phyloP scores from a whole-genome alignment of 2,113 vertebrate species.

The Pachyramphus minor region DNA sequence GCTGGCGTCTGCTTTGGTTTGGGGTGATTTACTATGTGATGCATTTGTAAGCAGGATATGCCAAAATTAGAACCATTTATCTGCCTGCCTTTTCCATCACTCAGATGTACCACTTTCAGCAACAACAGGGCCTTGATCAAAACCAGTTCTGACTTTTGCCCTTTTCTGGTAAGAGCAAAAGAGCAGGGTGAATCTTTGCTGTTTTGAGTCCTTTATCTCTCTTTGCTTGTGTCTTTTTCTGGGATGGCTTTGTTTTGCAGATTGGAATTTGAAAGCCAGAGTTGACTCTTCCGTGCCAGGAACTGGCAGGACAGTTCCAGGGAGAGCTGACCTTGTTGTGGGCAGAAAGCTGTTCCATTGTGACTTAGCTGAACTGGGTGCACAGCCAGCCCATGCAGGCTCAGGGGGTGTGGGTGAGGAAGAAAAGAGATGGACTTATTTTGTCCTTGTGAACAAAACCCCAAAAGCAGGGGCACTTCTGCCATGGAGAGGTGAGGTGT shows the following conservation, averaged over 20 bases:
- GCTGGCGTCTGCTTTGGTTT: neutral
- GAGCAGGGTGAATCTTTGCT: neutral
- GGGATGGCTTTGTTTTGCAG: neutral
- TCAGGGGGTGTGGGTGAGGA: neutral
- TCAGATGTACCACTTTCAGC: neutral
- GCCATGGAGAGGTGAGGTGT: neutral
- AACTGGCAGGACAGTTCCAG: neutral
- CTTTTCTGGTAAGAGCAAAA: neutral
- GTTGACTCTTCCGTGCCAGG: neutral
- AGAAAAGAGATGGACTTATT: neutral
- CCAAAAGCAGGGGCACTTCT: neutral
- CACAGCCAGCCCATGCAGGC: accelerated
- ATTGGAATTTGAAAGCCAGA: neutral
- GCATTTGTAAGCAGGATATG: neutral
- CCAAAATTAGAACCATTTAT: neutral
- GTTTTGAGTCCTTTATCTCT: neutral
- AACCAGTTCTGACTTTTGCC: neutral
- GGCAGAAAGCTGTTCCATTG: neutral
- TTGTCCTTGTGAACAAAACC: neutral
- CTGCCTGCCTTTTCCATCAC: neutral
- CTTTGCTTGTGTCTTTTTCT: neutral
- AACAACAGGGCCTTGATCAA: neutral
- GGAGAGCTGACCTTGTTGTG: neutral
- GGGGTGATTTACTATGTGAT: neutral
- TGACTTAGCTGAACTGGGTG: accelerated